A percentile compares a stretch with the other conserved stretches of the same genome.
Conservation (phyloP, 1,140 invertebrate genomes). For the Macrostomum lignano region DNA sequence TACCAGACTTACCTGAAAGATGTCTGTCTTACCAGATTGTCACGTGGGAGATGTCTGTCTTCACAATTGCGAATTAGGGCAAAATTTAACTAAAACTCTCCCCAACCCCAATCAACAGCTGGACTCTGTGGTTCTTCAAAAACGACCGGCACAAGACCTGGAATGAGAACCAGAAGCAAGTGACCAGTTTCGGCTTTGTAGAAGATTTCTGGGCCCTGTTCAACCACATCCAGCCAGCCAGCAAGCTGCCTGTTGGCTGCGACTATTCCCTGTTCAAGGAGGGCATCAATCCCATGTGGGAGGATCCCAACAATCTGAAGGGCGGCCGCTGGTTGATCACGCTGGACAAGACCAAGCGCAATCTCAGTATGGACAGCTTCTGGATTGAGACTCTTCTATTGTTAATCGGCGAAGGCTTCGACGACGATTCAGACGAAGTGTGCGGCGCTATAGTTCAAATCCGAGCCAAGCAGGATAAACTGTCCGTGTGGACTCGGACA, state of each 20-base stretch:
- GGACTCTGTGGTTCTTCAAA: slow-evolving; percentile 94
- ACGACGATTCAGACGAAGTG: slow-evolving; percentile 58
- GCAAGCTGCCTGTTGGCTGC: slow-evolving; percentile 53
- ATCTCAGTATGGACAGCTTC: slow-evolving; percentile 52
- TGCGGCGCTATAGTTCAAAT: slow-evolving; percentile 79
- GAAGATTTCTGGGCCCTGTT: slow-evolving; percentile 91
- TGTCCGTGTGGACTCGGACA: slow-evolving; percentile 71
- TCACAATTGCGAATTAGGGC: no score
- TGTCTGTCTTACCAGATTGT: no score
- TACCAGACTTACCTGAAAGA: no score
- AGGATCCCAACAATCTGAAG: slow-evolving; percentile 57
- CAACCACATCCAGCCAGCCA: slow-evolving; percentile 60
- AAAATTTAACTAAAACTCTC: no score
- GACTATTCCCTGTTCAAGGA: slow-evolving; percentile 87
- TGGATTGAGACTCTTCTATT: slow-evolving; percentile 84
- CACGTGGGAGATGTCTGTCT: no score
- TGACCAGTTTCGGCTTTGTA: slow-evolving; percentile 71
- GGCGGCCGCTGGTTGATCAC: slow-evolving; percentile 79
- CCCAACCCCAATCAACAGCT: no score
- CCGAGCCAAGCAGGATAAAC: slow-evolving; percentile 61
- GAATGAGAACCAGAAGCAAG: slow-evolving; percentile 72
- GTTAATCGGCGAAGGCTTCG: slow-evolving; percentile 81
- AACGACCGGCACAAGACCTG: slow-evolving; percentile 57
- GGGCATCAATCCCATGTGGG: slow-evolving; percentile 90
- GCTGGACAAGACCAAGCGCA: slow-evolving; percentile 50